These are phyloP conservation scores for Falcunculus frontatus DNA, from an alignment of 2,113 vertebrate species.

Conservation along the genomic window DNA sequence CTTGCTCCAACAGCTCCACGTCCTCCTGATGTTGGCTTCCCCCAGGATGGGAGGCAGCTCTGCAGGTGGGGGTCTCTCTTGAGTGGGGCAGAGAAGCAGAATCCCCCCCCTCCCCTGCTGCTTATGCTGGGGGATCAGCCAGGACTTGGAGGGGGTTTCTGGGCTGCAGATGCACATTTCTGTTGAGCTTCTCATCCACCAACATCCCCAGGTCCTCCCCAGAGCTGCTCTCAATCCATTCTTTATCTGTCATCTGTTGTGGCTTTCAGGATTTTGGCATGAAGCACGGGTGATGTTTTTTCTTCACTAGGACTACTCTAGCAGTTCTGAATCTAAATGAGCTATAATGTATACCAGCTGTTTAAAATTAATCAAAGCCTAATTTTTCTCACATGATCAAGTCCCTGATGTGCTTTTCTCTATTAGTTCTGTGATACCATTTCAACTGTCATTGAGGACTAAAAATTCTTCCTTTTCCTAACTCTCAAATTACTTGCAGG, in stretches of 20 bases:
- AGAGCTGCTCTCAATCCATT: not conserved
- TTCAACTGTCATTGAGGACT: not conserved
- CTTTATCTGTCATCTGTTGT: not conserved
- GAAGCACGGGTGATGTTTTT: not conserved
- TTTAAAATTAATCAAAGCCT: not conserved
- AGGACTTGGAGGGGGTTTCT: not conserved
- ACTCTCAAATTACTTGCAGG: not conserved
- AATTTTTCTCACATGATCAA: not conserved
- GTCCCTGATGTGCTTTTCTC: not conserved
- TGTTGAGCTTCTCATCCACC: not conserved
- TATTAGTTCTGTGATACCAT: not conserved
- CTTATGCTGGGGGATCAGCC: not conserved
- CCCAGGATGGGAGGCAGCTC: not conserved
- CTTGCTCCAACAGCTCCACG: not conserved
- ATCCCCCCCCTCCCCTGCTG: not conserved
- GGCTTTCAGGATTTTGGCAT: not conserved
- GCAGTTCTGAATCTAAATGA: not conserved
- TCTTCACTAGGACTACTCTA: not conserved
- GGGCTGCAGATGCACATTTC: not conserved
- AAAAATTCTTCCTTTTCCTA: not conserved
- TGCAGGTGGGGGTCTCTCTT: not conserved
- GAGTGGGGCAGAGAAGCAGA: not conserved
- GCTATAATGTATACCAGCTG: not conserved
- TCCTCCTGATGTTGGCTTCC: not conserved
- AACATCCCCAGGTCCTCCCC: not conserved